Evolutionary conservation across 2,888 invertebrate species (phyloP).

Genomic region (Xylota segnis): DNA sequence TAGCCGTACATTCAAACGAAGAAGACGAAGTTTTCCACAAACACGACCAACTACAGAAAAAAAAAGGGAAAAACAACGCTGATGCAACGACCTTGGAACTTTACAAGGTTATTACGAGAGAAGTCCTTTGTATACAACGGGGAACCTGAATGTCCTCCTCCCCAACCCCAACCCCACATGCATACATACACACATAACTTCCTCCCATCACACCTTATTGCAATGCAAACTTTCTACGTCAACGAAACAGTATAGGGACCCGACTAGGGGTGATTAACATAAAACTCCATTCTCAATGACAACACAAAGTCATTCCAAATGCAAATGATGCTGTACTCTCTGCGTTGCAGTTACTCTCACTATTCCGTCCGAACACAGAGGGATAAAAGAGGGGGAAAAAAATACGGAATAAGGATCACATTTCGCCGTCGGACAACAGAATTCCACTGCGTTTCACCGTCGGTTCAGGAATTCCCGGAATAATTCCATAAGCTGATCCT

Average conservation of each 20-base stretch:
- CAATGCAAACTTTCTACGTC: constrained; percentile 44
- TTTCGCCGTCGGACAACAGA: constrained; percentile 70
- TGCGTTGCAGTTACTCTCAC: constrained; percentile 50
- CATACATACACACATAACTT: constrained; percentile 27
- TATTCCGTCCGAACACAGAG: constrained; percentile 1
- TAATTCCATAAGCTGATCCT: constrained; percentile 61
- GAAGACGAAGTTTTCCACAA: constrained; percentile 71
- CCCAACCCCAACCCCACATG: not conserved
- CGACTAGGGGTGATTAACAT: constrained; percentile 67
- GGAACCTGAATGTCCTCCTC: constrained; percentile 25
- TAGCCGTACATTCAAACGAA: constrained; percentile 53
- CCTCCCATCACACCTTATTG: constrained; percentile 51
- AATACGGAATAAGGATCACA: constrained; percentile 40
- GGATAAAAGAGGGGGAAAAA: not conserved
- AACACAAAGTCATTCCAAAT: constrained; percentile 75
- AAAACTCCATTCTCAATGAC: constrained; percentile 75
- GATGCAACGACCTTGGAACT: constrained; percentile 76
- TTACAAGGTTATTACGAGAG: constrained; percentile 72
- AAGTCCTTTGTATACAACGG: constrained; percentile 62
- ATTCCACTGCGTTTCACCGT: constrained; percentile 62
- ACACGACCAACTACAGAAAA: constrained; percentile 18
- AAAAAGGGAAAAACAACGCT: constrained; percentile 35
- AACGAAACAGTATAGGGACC: constrained; percentile 35
- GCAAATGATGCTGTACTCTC: constrained; percentile 72
- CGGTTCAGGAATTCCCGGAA: constrained; percentile 64